Evolutionary conservation across 2,113 vertebrate genomes (phyloP), one percentile per base, ranked within the genome.

Genomic region (Dermatemys mawii): DNA sequence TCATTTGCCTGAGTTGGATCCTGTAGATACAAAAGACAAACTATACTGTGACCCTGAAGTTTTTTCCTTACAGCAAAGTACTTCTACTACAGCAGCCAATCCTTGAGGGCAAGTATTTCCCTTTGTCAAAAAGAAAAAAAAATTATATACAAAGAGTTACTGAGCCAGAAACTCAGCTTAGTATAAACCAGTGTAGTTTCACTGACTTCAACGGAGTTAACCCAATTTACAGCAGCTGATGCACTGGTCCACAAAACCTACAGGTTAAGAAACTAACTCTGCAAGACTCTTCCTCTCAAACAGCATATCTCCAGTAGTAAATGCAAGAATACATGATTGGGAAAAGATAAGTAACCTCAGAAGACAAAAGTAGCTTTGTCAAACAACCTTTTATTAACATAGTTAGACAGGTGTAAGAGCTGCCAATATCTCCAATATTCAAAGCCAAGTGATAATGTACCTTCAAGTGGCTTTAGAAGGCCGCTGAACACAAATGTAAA

Each of bases 1-100:
- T 99, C 99, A 50, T 98, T 98, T 70, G 97, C 94, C 97, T 99
- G 99, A 90, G 96, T 91, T n/a, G 98, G 98, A 84, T 99, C 99
- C 98, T 99, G 98, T 55, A 94, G 90, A 90, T 67, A 97, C 55
- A 97, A 96, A 94, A 87, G 5, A 91, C 89, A 57, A 10, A 53
- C 16, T 48, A 27, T 21, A 86, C 29, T 78, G 79, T 91, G 94
- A 91, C 54, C 22, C 14, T 32, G 46, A 0, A 1, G 0, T 3
- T 90, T 88, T 76, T 85, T 79, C 11, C 1, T 11, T 53, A 81
- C 41, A 89, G 70, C 44, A 88, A 26, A 91, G 53, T 90, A 63
- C 83, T 55, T 12, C 55, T 46, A 57, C 54, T 88, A 53, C 78
- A n/a, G 81, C 27, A 81, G 38, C 51, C 38, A n/a, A 55, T 35